Base-by-base conservation (phyloP, 2,797 vertebrate species). In the Enteromius fasciolatus region DNA sequence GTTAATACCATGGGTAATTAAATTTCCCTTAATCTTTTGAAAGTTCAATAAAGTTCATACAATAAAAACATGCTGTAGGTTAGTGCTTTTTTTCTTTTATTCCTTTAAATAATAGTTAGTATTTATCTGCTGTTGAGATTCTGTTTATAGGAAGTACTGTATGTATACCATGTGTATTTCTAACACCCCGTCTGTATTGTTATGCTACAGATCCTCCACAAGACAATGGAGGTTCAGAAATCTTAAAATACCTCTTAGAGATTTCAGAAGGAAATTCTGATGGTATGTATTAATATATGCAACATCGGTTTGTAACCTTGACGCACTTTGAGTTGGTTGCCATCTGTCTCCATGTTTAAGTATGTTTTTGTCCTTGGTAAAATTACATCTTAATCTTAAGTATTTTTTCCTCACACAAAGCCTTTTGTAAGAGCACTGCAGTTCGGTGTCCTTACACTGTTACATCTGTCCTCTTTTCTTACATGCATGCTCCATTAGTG, bases 201-300 rank as follows among this genome's bases (percentile, higher is more conserved):
- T 33, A 25, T 75, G 81, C 88, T 91, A 39, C 90, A 99, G 98
- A 98, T 91, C 96, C 96, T 88, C 98, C 98, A 1, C 95, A 96
- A 89, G 98, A 99, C 92, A 97, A 95, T 7, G 98, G 98, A 1
- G 98, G 98, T 83, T 98, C 98, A 1, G 97, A 98, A 91, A 97
- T 97, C 87, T 94, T 99, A 0, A 98, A 96, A 57, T 99, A 98
- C 83, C 94, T 99, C 78, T 92, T 99, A 46, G 97, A 99, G 92
- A 96, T 97, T 91, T 97, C 97, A 70, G 96, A 99, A 91, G 97
- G 97, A 81, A 95, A 93, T 90, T 96, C 93, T 46, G 97, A 99
- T 94, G 96, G 98, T 98, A 91, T 69, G 73, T 69, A 28, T 84
- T 18, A 66, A 23, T 68, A 17, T 67, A 59, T 63, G 25, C 59